Conservation (phyloP, 2,797 vertebrate species). For the Lepidocolaptes lacrymiger region DNA sequence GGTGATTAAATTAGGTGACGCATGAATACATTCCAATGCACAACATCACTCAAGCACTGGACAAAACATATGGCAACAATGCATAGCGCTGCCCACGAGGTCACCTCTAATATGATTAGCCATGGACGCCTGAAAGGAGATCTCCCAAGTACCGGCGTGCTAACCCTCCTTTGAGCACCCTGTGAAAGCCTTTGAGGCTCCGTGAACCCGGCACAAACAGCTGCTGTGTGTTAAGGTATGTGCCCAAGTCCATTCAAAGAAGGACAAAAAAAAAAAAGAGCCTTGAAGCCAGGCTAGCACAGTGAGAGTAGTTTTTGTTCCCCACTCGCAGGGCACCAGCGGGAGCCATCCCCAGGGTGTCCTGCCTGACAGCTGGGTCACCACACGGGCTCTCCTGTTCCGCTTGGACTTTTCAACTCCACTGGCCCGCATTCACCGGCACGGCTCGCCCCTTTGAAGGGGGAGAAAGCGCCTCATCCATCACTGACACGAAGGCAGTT, state of each 20-base stretch:
- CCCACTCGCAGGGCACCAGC: conserved; percentile 77
- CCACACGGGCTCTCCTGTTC: conserved; percentile 76
- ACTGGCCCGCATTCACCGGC: conserved; percentile 45
- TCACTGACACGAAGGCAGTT: conserved; percentile 83
- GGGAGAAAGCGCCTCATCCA: conserved; percentile 94
- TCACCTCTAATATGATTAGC: conserved; percentile 87
- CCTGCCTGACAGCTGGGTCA: conserved; percentile 78
- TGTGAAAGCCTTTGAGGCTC: conserved; percentile 71
- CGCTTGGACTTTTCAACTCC: conserved; percentile 72
- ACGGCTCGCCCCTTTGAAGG: conserved; percentile 83
- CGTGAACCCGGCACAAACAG: conserved; percentile 74
- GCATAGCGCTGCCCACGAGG: conserved; percentile 75
- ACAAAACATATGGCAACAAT: conserved; percentile 85
- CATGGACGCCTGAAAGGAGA: conserved; percentile 80
- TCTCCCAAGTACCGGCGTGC: conserved; percentile 43
- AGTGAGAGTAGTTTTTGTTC: conserved; percentile 89
- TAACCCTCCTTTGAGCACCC: conserved; percentile 64
- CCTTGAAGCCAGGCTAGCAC: conserved; percentile 69
- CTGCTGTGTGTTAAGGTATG: conserved; percentile 77
- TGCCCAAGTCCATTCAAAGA: conserved; percentile 79
- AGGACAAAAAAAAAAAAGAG: conserved; percentile 69
- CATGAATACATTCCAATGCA: conserved; percentile 87
- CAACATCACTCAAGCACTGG: conserved; percentile 84
- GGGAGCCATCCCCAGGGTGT: conserved; percentile 80
- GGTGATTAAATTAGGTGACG: conserved; percentile 84